A percentile compares a stretch with the other conserved stretches of the same genome.
Evolutionary conservation across 1,140 invertebrate genomes (phyloP).

Genomic region (Drosophila truncata): DNA sequence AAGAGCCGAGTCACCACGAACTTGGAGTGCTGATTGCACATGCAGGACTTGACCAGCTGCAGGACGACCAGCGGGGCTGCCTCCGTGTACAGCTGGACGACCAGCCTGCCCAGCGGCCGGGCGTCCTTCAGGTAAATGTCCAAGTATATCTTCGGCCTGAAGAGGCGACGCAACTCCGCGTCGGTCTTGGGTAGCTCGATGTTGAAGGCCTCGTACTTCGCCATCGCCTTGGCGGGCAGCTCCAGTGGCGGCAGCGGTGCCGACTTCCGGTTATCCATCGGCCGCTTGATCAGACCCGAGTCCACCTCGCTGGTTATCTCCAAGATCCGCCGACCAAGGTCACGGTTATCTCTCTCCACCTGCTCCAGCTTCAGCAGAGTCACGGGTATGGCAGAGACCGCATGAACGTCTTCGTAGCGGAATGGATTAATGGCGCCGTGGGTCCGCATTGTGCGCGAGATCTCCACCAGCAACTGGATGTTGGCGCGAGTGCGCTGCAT

Average conservation of each 20-base stretch:
- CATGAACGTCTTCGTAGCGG: constrained; percentile 31
- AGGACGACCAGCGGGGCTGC: constrained; percentile 72
- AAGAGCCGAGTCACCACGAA: constrained; percentile 62
- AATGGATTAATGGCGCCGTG: constrained; percentile 62
- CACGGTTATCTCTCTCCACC: constrained; percentile 48
- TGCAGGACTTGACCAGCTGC: constrained; percentile 64
- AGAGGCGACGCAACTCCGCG: constrained; percentile 45
- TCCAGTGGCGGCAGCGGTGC: constrained; percentile 3
- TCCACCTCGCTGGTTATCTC: constrained; percentile 51
- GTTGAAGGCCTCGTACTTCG: constrained; percentile 56
- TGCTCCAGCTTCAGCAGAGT: constrained; percentile 35
- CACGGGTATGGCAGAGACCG: constrained; percentile 37
- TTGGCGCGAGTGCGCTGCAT: constrained; percentile 66
- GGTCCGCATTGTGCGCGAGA: constrained; percentile 56
- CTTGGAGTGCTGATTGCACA: constrained; percentile 40
- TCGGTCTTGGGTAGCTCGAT: constrained; percentile 44
- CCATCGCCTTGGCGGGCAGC: constrained; percentile 35
- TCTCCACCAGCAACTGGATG: constrained; percentile 50
- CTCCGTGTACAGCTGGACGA: constrained; percentile 76
- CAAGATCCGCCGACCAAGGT: constrained; percentile 39
- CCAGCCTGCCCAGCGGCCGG: constrained; percentile 62
- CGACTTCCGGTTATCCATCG: background rate
- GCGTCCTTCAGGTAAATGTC: constrained; percentile 62
- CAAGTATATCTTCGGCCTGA: constrained; percentile 68
- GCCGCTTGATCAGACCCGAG: constrained; percentile 28